phyloP scores from a whole-genome alignment of 1,140 invertebrate genomes.

The Luehdorfia chinensis region DNA sequence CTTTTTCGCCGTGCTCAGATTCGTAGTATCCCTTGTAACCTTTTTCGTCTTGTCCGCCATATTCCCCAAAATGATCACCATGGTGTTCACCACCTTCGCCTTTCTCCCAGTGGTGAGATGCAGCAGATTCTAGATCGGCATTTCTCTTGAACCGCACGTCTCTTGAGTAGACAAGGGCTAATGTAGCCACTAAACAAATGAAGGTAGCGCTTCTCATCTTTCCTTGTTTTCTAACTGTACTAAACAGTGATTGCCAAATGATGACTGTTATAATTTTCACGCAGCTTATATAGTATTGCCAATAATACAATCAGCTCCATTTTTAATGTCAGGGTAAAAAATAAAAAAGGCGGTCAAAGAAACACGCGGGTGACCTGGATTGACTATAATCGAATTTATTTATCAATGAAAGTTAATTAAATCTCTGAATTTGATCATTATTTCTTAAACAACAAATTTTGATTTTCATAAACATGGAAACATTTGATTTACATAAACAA shows the following conservation, averaged over 20 bases:
- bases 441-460: too few relatives aligned
- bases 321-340: constrained; percentile 69
- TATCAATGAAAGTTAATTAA: not conserved
- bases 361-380: constrained; percentile 51
- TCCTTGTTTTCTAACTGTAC: constrained; percentile 36
- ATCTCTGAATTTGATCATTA: not conserved
- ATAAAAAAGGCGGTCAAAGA: constrained; percentile 45
- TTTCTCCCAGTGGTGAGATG: constrained; percentile 78
- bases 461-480: too few relatives aligned
- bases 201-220: constrained; percentile 51
- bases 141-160: constrained; percentile 53
- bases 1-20: constrained; percentile 82
- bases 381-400: constrained; percentile 23
- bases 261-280: constrained; percentile 55
- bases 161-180: constrained; percentile 40
- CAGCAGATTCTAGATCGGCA: constrained; percentile 75
- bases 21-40: constrained; percentile 81
- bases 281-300: constrained; percentile 70
- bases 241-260: constrained; percentile 65
- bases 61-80: constrained; percentile 63
- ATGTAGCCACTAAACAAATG: constrained; percentile 38
- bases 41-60: constrained; percentile 69
- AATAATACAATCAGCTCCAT: constrained; percentile 50
- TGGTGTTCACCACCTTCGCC: constrained; percentile 75
- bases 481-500: too few relatives aligned